phyloP scores from a whole-genome alignment of 2,797 vertebrate genomes.

The Enteromius thamalakanensis region DNA sequence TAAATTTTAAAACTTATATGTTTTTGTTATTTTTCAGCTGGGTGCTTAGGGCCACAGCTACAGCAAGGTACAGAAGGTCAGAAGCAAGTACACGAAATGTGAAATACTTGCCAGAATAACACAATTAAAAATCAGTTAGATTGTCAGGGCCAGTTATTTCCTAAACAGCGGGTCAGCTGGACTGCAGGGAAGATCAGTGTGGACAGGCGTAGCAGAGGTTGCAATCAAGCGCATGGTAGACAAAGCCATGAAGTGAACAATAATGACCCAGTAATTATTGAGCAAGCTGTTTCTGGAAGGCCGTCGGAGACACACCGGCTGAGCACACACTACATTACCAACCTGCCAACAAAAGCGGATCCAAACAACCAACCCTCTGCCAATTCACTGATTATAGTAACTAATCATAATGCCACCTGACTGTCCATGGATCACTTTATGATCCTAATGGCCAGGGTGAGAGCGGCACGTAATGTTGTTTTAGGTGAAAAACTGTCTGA shows the following conservation, averaged over 20 bases:
- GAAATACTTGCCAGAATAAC: slow-evolving; percentile 20
- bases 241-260: slow-evolving; percentile 59
- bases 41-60: neutral
- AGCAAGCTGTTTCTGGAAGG: slow-evolving; percentile 59
- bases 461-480: neutral
- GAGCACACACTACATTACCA: slow-evolving; percentile 53
- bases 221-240: slow-evolving; percentile 59
- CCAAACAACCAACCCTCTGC: slow-evolving; percentile 42
- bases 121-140: slow-evolving; percentile 39
- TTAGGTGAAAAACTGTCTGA: neutral
- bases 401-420: slow-evolving; percentile 44
- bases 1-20: neutral
- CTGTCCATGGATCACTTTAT: slow-evolving; percentile 35
- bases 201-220: slow-evolving; percentile 58
- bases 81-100: neutral
- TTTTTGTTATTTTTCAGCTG: slow-evolving; percentile 1
- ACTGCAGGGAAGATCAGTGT: slow-evolving; percentile 46
- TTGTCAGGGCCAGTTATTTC: slow-evolving; percentile 34
- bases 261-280: slow-evolving; percentile 63
- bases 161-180: slow-evolving; percentile 34
- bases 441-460: slow-evolving; percentile 23
- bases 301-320: slow-evolving; percentile 52
- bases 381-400: slow-evolving; percentile 56
- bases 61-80: slow-evolving; percentile 4
- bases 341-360: slow-evolving; percentile 50